phyloP scores from a whole-genome alignment of 2,113 vertebrate species.

The Mustelus asterias region DNA sequence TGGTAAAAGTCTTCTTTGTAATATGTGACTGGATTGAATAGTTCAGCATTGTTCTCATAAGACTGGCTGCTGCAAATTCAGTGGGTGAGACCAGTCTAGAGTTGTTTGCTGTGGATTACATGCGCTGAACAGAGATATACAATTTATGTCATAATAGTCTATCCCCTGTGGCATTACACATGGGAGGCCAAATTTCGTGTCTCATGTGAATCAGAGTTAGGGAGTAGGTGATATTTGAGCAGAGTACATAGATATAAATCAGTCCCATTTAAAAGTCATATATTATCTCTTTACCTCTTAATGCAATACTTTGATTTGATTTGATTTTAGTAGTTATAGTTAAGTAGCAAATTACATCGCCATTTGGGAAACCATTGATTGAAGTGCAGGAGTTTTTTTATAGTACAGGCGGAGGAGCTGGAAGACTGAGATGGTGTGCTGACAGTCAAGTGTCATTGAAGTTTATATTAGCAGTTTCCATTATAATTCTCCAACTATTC shows the following conservation, averaged over 20 bases:
- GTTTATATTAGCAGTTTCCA: background rate
- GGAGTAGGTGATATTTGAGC: background rate
- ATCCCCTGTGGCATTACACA: slow-evolving; percentile 20
- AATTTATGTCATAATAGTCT: slow-evolving; percentile 14
- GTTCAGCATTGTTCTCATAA: background rate
- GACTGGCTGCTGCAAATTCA: background rate
- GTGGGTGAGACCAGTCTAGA: background rate
- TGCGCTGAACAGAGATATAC: background rate
- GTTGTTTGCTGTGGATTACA: background rate
- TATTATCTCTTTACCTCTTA: background rate
- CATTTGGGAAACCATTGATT: background rate
- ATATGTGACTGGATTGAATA: background rate
- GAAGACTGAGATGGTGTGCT: background rate
- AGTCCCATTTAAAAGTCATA: background rate
- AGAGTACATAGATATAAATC: background rate
- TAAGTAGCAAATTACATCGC: background rate
- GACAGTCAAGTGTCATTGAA: background rate
- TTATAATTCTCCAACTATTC: background rate
- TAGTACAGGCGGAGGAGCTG: background rate
- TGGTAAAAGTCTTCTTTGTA: background rate
- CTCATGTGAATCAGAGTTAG: background rate
- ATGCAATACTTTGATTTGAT: background rate
- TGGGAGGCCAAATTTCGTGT: background rate
- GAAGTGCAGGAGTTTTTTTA: background rate
- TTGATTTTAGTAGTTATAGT: background rate